Conservation (phyloP, 2,797 vertebrate species). For the Tapera naevia region DNA sequence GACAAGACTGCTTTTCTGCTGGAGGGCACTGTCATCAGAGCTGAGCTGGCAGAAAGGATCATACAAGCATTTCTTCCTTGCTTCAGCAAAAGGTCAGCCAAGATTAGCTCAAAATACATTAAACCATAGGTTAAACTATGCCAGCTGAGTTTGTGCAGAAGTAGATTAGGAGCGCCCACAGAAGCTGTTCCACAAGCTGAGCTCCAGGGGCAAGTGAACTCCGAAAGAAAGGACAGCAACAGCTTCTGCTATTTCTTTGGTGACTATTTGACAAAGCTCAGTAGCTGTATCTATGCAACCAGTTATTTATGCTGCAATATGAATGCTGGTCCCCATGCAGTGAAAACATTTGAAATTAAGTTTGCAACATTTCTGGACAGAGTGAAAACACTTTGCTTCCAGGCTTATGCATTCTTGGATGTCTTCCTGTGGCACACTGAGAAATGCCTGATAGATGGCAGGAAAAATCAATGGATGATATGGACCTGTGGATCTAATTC, state of each 20-base stretch:
- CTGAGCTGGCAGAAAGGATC: background rate
- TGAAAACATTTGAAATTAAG: background rate
- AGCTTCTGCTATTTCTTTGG: background rate
- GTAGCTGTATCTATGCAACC: background rate
- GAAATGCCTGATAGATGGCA: background rate
- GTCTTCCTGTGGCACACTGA: background rate
- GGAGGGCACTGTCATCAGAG: background rate
- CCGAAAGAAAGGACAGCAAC: background rate
- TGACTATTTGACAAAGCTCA: background rate
- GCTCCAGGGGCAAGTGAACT: background rate
- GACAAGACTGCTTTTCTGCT: background rate
- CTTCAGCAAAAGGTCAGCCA: slow-evolving; percentile 28
- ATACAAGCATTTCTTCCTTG: background rate
- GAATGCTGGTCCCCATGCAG: background rate
- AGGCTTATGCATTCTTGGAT: background rate
- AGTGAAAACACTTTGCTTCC: background rate
- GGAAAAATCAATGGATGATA: background rate
- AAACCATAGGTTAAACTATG: background rate
- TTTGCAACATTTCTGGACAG: background rate
- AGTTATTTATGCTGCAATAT: background rate
- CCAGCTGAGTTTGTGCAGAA: background rate
- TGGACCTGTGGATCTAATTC: background rate
- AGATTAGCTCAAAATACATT: slow-evolving; percentile 14
- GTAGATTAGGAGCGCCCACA: background rate
- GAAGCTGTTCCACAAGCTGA: background rate